phyloP scores from a whole-genome alignment of 2,797 vertebrate genomes.

The Tarsius wallacei region DNA sequence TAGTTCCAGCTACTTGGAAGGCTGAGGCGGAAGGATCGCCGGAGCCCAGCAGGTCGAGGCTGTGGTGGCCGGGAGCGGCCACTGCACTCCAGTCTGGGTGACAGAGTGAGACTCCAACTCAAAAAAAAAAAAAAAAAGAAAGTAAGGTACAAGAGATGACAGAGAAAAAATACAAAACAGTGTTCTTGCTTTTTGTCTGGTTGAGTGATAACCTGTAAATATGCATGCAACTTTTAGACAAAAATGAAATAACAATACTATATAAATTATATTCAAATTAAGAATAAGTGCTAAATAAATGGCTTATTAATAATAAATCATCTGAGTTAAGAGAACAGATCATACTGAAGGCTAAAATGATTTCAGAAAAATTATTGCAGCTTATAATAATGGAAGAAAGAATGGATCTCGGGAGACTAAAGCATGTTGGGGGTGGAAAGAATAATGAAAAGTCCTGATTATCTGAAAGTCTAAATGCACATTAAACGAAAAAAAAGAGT shows the following conservation, averaged over 20 bases:
- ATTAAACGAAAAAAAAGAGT: neutral
- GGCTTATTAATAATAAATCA: neutral
- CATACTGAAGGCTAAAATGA: neutral
- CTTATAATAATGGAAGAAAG: neutral
- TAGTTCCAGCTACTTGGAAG: too few relatives aligned
- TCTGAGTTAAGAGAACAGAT: neutral
- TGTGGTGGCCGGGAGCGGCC: too few relatives aligned
- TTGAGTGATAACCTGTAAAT: neutral
- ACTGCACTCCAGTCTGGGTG: too few relatives aligned
- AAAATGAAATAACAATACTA: neutral
- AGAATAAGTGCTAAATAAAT: neutral
- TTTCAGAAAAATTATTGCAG: neutral
- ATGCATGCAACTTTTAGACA: neutral
- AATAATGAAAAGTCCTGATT: neutral
- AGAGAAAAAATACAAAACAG: neutral
- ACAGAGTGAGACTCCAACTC: too few relatives aligned
- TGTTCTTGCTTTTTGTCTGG: neutral
- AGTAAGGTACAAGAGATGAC: neutral
- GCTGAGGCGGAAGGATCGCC: too few relatives aligned
- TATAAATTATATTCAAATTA: neutral
- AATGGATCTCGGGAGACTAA: neutral
- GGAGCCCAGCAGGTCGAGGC: too few relatives aligned
- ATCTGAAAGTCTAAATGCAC: neutral
- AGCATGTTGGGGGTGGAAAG: neutral
- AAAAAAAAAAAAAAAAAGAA: neutral